Conservation (phyloP, 2,113 vertebrate genomes). For the Promerops cafer region DNA sequence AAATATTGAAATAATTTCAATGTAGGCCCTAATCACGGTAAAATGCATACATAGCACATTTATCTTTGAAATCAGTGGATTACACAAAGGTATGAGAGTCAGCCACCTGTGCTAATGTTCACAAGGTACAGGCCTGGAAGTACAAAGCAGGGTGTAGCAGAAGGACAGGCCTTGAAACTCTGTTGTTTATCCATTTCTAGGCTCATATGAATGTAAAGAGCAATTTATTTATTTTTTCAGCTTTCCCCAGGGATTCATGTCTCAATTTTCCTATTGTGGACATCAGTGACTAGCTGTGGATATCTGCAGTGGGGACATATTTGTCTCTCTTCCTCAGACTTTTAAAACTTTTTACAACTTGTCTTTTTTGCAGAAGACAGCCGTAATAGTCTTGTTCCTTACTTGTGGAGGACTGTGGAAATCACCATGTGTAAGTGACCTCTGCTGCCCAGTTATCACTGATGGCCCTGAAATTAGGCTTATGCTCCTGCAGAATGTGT, state of each 20-base stretch:
- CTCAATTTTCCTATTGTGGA: rapidly evolving
- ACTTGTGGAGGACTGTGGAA: not conserved
- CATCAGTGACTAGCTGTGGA: not conserved
- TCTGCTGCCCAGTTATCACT: not conserved
- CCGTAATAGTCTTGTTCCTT: not conserved
- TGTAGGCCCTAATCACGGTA: not conserved
- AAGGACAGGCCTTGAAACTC: not conserved
- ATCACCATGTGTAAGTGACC: not conserved
- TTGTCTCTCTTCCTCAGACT: not conserved
- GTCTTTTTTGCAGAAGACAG: not conserved
- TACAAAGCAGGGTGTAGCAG: not conserved
- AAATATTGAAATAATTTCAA: not conserved
- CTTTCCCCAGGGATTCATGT: not conserved
- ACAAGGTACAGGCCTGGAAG: not conserved
- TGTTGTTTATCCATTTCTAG: not conserved
- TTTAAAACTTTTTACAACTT: not conserved
- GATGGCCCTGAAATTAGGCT: not conserved
- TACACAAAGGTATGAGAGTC: not conserved
- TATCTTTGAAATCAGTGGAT: not conserved
- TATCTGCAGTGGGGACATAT: not conserved
- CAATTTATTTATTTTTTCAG: not conserved
- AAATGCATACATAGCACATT: not conserved
- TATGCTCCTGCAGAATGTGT: rapidly evolving
- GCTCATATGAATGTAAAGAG: not conserved
- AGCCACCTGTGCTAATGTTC: not conserved